A percentile compares a stretch with the other conserved stretches of the same genome.
These are phyloP conservation scores for Smutsia temminckii DNA, from an alignment of 2,797 vertebrate species.

Conservation along the genomic window DNA sequence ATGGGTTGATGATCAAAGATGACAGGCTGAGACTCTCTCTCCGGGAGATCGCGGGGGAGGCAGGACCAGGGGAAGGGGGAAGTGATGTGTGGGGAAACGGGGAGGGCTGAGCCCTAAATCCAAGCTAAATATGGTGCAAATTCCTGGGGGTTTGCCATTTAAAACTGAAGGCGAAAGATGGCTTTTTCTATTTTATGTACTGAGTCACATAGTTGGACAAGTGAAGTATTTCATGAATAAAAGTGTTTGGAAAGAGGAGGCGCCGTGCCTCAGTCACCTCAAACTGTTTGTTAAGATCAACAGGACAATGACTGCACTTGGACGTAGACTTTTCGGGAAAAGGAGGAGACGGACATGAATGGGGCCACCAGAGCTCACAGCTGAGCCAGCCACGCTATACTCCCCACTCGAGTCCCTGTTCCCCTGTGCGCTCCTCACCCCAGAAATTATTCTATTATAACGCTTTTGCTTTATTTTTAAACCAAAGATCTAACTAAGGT, in stretches of 20 bases:
- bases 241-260: not conserved
- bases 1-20: slow-evolving; percentile 60
- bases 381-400: not conserved
- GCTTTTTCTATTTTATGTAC: not conserved
- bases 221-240: not conserved
- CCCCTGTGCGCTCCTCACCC: not conserved
- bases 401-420: not conserved
- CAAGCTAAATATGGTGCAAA: slow-evolving; percentile 46
- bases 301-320: not conserved
- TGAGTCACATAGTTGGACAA: not conserved
- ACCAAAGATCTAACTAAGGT: not conserved
- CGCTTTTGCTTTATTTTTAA: not conserved
- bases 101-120: slow-evolving; percentile 22
- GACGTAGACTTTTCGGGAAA: not conserved
- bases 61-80: not conserved
- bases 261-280: not conserved
- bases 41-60: not conserved
- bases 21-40: slow-evolving; percentile 15
- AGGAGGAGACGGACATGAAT: not conserved
- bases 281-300: not conserved
- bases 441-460: not conserved
- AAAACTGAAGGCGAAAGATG: slow-evolving; percentile 13
- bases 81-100: not conserved
- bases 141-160: slow-evolving; percentile 42
- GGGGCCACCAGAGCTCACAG: not conserved